Conservation (phyloP, 2,113 vertebrate species). For the Halcyon malimbica region DNA sequence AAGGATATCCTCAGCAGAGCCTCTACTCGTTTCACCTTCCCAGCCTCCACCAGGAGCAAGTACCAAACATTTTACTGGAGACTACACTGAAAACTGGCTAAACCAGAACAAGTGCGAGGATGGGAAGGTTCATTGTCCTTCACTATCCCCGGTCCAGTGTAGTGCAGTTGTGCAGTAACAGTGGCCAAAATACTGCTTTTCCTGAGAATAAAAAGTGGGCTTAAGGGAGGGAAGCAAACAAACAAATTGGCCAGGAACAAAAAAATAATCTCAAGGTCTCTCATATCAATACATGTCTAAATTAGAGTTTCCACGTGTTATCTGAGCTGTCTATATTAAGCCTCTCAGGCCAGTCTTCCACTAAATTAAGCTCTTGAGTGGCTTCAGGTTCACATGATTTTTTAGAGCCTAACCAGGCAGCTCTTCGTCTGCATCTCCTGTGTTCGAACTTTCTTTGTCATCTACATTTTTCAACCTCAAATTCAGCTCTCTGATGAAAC, state of each 20-base stretch:
- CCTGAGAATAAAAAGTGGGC: not conserved
- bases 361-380: constrained; percentile 76
- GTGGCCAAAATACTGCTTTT: not conserved
- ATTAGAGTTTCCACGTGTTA: constrained; percentile 66
- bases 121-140: accelerated
- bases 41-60: not conserved
- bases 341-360: constrained; percentile 17
- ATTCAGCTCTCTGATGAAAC: not conserved
- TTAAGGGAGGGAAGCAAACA: not conserved
- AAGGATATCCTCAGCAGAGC: not conserved
- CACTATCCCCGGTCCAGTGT: not conserved
- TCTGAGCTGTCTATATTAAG: constrained; percentile 73
- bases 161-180: not conserved
- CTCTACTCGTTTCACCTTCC: not conserved
- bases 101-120: not conserved
- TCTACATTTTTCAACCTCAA: not conserved
- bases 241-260: not conserved
- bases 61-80: not conserved
- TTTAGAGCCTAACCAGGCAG: constrained; percentile 21
- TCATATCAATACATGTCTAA: constrained; percentile 33
- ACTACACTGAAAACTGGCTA: not conserved
- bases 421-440: not conserved
- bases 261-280: constrained; percentile 18
- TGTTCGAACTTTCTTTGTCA: not conserved
- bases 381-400: constrained; percentile 62